phyloP scores from a whole-genome alignment of 1,140 invertebrate species.

The Drosophila sulfurigaster region DNA sequence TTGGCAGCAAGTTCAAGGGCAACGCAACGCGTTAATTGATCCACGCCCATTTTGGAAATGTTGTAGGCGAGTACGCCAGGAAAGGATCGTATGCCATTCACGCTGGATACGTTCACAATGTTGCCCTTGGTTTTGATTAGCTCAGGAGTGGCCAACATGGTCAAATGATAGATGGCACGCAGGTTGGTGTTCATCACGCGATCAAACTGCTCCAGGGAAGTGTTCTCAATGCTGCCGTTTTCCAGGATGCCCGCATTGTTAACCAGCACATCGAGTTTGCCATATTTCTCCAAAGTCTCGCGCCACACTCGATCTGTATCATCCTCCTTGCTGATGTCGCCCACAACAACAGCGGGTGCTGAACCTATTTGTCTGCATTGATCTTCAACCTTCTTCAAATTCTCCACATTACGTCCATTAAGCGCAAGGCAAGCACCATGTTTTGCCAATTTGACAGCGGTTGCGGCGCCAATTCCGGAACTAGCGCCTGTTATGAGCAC shows the following conservation, averaged over 20 bases:
- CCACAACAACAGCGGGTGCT: constrained; percentile 50
- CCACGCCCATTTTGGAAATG: constrained; percentile 95
- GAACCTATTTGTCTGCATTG: constrained; percentile 83
- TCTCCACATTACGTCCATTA: constrained; percentile 89
- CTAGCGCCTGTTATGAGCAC: constrained; percentile 92
- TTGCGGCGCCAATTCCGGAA: constrained; percentile 94
- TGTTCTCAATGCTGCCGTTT: constrained; percentile 93
- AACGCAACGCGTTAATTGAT: constrained; percentile 94
- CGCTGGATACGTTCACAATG: constrained; percentile 96
- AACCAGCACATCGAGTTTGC: constrained; percentile 91
- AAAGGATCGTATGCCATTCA: constrained; percentile 93
- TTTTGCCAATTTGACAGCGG: constrained; percentile 92
- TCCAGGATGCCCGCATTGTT: constrained; percentile 96
- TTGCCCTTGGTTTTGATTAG: constrained; percentile 93
- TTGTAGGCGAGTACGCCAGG: constrained; percentile 92
- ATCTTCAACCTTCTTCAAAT: constrained; percentile 56
- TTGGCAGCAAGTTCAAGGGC: constrained; percentile 92
- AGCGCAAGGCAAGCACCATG: constrained; percentile 90
- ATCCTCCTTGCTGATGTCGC: constrained; percentile 91
- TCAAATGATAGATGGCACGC: constrained; percentile 93
- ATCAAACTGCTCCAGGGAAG: constrained; percentile 93
- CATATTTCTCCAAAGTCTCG: constrained; percentile 89
- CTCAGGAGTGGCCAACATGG: constrained; percentile 93
- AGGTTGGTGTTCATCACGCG: constrained; percentile 94
- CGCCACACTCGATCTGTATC: constrained; percentile 91